Evolutionary conservation across 1,140 invertebrate genomes (phyloP).

Genomic region (Venustaconcha ellipsiformis): DNA sequence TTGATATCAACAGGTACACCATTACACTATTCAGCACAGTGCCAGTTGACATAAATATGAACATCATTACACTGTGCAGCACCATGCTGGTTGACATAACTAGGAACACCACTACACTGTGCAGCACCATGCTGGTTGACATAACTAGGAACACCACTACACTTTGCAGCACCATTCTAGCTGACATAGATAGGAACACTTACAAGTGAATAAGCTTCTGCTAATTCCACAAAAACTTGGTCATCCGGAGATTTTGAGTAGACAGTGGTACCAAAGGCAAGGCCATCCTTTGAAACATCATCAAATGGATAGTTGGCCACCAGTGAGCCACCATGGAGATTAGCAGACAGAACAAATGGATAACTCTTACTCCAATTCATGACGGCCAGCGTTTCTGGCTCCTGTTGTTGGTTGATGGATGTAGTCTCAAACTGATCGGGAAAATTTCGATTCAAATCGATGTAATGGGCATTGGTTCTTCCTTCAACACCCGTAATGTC

Average conservation of each 20-base stretch:
- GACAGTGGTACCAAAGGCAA: conserved; percentile 27
- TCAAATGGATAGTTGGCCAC: conserved; percentile 94
- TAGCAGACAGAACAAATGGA: conserved; percentile 96
- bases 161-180: no score
- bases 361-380: conserved; percentile 90
- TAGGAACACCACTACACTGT: no score
- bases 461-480: conserved; percentile 81
- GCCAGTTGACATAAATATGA: no score
- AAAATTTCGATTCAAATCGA: conserved; percentile 98
- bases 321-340: conserved; percentile 93
- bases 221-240: conserved; percentile 83
- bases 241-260: conserved; percentile 87
- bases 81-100: no score
- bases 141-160: no score
- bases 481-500: conserved; percentile 72
- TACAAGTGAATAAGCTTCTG: conserved; percentile 82
- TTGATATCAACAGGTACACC: no score
- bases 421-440: conserved; percentile 82
- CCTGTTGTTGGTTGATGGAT: conserved; percentile 80
- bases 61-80: no score
- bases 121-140: no score
- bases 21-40: no score
- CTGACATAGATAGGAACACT: conserved; percentile 44
- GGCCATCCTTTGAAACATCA: conserved; percentile 27
- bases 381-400: conserved; percentile 90